Evolutionary conservation across 2,888 invertebrate species (phyloP), one percentile per base, ranked within the genome.

Genomic region (Cactoblastis cactorum): DNA sequence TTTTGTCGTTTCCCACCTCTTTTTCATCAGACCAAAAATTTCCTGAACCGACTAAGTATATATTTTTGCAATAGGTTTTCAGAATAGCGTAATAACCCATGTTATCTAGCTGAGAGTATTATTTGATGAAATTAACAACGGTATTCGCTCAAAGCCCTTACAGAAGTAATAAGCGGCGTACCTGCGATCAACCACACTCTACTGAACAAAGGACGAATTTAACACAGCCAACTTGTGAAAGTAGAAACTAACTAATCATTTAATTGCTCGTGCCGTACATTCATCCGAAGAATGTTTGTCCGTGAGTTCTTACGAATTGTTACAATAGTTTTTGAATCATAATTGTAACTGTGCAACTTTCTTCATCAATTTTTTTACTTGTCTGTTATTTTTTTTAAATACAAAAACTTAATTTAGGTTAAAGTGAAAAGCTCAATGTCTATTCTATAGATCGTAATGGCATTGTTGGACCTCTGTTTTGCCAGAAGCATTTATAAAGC

Each of bases 11-110:
- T 15, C 77, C 74, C 56, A 80, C 67, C 52, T 59, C 65, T 1
- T 63, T 67, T 35, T 76, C 65, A 60, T 83, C 72, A 49, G 72
- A 81, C 88, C 88, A 88, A 58, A 82, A 83, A 61, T 86, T 79
- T 3, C 87, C 86, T 17, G 74, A 65, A n/a, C 88, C 86, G 11
- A 76, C 60, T 41, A 71, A 53, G 60, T 69, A 87, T 57, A 84
- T 77, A 53, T 65, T 73, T 45, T 64, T 56, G 50, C 82, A 83
- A 45, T 71, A 69, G 1, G 52, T 63, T 62, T 77, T 80, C 22
- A 87, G 61, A 53, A 86, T 80, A 18, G 59, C 46, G 51, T 80
- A 74, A 64, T 81, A 75, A 60, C 74, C 82, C 87, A 87, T 87
- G 54, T 57, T 8, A n/a, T 11, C 8, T 48, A n/a, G n/a, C 22